These are phyloP conservation scores for Pseudachorutes palmiensis DNA, from an alignment of 1,140 invertebrate species.

Conservation along the genomic window DNA sequence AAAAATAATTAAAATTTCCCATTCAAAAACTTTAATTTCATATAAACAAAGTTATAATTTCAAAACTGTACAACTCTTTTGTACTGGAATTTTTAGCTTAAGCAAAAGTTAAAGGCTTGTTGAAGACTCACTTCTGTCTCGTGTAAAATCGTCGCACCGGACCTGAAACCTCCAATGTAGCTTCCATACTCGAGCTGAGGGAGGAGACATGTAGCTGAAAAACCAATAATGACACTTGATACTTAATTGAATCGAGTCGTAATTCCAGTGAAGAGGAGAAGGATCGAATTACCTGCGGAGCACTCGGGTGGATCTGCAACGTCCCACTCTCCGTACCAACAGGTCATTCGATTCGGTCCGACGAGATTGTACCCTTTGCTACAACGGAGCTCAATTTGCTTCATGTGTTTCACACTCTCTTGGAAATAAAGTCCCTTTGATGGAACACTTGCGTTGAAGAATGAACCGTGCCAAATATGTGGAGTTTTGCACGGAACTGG, in stretches of 20 bases:
- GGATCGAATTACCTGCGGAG: constrained; percentile 51
- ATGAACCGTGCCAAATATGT: constrained; percentile 54
- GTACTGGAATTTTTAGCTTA: no score
- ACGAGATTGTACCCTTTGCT: constrained; percentile 56
- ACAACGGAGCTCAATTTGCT: constrained; percentile 58
- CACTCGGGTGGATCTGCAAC: constrained; percentile 60
- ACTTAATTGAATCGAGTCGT: background rate
- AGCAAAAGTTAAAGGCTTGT: background rate
- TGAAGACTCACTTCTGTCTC: constrained; percentile 47
- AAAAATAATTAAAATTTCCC: background rate
- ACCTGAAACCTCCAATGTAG: constrained; percentile 64
- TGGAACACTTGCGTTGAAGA: constrained; percentile 42
- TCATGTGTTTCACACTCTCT: constrained; percentile 52
- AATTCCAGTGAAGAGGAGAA: background rate
- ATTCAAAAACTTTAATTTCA: constrained; percentile 2
- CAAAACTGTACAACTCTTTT: no score
- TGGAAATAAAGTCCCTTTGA: constrained; percentile 46
- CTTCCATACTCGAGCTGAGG: constrained; percentile 61
- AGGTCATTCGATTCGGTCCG: constrained; percentile 60
- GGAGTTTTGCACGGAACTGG: constrained; percentile 60
- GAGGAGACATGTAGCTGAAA: constrained; percentile 60
- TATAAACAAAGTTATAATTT: no score
- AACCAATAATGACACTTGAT: constrained; percentile 11
- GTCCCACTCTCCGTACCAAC: constrained; percentile 70
- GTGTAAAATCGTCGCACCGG: constrained; percentile 67